These are phyloP conservation scores for Micropoecilia bifurca DNA, from an alignment of 2,797 vertebrate genomes.

Conservation along the genomic window DNA sequence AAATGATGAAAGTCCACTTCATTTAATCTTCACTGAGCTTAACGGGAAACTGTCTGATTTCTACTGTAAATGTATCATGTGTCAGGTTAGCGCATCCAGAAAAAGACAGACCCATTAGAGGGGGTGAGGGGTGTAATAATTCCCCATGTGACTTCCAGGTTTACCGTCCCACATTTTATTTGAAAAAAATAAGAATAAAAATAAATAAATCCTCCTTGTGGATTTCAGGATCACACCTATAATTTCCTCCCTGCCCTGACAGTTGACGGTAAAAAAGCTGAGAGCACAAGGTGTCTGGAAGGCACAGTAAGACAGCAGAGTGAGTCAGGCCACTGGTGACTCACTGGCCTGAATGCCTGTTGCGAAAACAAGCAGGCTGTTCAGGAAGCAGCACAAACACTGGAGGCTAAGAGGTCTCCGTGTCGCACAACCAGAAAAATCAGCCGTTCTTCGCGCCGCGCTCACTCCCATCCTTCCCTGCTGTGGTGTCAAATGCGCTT, in stretches of 20 bases:
- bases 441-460: constrained; percentile 6
- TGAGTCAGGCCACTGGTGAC: constrained; percentile 67
- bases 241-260: constrained; percentile 26
- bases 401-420: constrained; percentile 41
- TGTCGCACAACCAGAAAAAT: constrained; percentile 63
- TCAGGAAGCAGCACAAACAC: constrained; percentile 59
- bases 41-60: not conserved
- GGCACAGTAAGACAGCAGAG: constrained; percentile 35
- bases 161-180: not conserved
- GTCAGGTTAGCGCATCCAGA: not conserved
- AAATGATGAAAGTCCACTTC: not conserved
- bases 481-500: constrained; percentile 40
- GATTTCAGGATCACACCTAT: constrained; percentile 16
- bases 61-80: not conserved
- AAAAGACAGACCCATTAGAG: not conserved
- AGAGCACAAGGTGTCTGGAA: constrained; percentile 54
- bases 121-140: not conserved
- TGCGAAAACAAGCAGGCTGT: constrained; percentile 58
- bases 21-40: not conserved
- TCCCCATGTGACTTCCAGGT: not conserved
- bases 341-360: constrained; percentile 64
- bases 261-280: constrained; percentile 42
- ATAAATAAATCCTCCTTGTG: not conserved
- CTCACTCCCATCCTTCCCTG: constrained; percentile 71
- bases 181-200: not conserved